A percentile compares a stretch with the other conserved stretches of the same genome.
Evolutionary conservation across 2,797 vertebrate genomes (phyloP).

Genomic region (Diplodus puntazzo): DNA sequence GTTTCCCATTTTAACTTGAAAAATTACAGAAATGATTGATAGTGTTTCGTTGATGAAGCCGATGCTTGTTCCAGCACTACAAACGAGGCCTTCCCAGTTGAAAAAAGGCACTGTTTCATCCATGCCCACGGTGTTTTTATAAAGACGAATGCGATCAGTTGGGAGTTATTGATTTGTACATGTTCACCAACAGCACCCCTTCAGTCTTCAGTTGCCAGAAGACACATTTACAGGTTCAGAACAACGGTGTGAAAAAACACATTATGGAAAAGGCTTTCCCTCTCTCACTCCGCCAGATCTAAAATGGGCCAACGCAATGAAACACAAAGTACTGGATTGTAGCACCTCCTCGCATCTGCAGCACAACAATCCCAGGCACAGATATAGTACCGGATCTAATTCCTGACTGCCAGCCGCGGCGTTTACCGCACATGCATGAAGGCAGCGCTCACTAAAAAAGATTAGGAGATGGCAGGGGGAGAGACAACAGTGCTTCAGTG

Average conservation of each 20-base stretch:
- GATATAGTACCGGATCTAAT: conserved; percentile 56
- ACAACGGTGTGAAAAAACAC: conserved; percentile 5
- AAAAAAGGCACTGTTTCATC: not conserved
- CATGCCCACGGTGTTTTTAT: not conserved
- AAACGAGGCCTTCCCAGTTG: not conserved
- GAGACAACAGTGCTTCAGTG: conserved; percentile 7
- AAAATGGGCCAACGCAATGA: conserved; percentile 51
- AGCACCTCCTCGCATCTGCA: conserved; percentile 59
- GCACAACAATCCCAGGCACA: conserved; percentile 31
- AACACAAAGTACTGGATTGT: conserved; percentile 52
- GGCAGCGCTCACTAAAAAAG: conserved; percentile 29
- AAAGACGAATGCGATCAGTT: not conserved
- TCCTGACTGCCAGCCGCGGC: conserved; percentile 39
- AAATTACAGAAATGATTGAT: not conserved
- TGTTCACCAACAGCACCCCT: not conserved
- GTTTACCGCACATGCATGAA: conserved; percentile 39
- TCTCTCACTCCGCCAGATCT: conserved; percentile 34
- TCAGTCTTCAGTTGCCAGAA: not conserved
- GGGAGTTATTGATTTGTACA: not conserved
- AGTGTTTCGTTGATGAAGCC: not conserved
- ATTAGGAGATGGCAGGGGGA: conserved; percentile 28
- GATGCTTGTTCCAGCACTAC: not conserved
- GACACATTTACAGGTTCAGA: conserved; percentile 5
- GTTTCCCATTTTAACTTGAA: no score
- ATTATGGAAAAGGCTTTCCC: conserved; percentile 32